These are phyloP conservation scores for Alsophila aescularia DNA, from an alignment of 2,888 invertebrate genomes.

Conservation along the genomic window DNA sequence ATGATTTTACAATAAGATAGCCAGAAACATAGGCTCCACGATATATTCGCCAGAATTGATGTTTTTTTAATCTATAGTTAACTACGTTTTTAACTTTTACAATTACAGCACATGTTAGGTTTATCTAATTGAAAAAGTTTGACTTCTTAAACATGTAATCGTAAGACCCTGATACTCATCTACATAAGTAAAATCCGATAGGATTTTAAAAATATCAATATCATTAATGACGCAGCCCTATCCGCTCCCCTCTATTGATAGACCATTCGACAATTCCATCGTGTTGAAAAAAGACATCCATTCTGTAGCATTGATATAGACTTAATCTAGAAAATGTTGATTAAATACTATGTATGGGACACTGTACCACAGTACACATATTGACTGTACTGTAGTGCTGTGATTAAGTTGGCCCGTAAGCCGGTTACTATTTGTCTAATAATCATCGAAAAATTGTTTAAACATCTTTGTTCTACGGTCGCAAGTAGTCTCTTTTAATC, in stretches of 20 bases:
- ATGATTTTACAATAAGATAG: not conserved
- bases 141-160: constrained; percentile 63
- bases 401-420: constrained; percentile 4
- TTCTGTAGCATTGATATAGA: constrained; percentile 14
- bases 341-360: not conserved
- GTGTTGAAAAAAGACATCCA: constrained; percentile 32
- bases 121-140: constrained; percentile 61
- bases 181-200: constrained; percentile 52
- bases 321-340: constrained; percentile 9
- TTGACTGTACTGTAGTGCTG: too few species aligned
- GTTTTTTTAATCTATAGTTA: constrained; percentile 47
- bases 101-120: constrained; percentile 50
- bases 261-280: constrained; percentile 15
- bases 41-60: not conserved
- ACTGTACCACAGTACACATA: too few species aligned
- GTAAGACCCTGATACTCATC: constrained; percentile 73
- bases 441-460: constrained; percentile 5
- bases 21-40: constrained; percentile 3
- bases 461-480: not conserved
- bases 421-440: constrained; percentile 13
- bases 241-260: constrained; percentile 16
- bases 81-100: constrained; percentile 49
- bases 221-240: constrained; percentile 8
- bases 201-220: constrained; percentile 23
- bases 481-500: not conserved